phyloP scores from a whole-genome alignment of 2,888 invertebrate genomes.

The Vanessa cardui region DNA sequence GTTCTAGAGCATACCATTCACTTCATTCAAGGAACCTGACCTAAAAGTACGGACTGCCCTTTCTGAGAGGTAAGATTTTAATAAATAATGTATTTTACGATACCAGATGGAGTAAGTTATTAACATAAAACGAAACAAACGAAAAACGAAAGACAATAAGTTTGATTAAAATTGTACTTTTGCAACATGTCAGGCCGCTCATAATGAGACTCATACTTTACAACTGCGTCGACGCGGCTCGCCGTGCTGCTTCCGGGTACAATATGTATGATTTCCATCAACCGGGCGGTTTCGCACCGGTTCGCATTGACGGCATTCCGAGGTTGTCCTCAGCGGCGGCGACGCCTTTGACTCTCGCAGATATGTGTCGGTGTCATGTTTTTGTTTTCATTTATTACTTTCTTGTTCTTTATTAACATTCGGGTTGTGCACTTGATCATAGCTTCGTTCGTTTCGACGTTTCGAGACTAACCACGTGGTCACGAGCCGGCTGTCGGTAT shows the following conservation, averaged over 20 bases:
- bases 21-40: background rate
- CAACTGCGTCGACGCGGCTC: background rate
- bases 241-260: constrained; percentile 13
- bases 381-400: background rate
- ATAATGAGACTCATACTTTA: background rate
- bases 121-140: no score
- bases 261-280: constrained; percentile 26
- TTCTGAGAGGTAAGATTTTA: background rate
- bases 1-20: background rate
- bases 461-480: no score
- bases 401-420: background rate
- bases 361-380: constrained; percentile 3
- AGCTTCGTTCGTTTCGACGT: no score
- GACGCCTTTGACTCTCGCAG: constrained; percentile 15
- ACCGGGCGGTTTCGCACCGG: constrained; percentile 25
- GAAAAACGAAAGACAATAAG: no score
- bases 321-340: constrained; percentile 32
- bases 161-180: background rate
- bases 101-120: no score
- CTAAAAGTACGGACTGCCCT: background rate
- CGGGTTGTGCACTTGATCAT: no score
- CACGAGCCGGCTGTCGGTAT: no score
- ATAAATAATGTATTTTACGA: background rate
- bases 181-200: background rate
- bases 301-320: constrained; percentile 39